Percentiles rank a stretch among this genome's conserved stretches.
Conservation (phyloP, 2,797 vertebrate species). For the Cyprinodon diabolis region DNA sequence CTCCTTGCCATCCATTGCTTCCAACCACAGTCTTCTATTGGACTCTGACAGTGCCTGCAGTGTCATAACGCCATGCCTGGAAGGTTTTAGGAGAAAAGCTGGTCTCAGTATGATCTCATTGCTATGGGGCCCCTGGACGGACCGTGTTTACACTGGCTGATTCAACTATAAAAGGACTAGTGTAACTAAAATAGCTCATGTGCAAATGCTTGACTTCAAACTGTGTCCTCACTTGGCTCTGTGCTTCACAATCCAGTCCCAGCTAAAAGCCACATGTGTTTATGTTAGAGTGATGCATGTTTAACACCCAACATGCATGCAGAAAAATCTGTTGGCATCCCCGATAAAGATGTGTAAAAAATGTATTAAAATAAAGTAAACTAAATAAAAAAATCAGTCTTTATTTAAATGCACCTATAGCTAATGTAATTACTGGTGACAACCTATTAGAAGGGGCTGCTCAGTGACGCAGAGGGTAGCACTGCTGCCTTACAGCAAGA, state of each 20-base stretch:
- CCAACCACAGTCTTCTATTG: constrained; percentile 95
- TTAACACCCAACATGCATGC: constrained; percentile 64
- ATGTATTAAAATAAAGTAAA: neutral
- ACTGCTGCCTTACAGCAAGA: too few relatives aligned
- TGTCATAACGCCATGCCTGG: constrained; percentile 94
- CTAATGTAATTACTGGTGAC: neutral
- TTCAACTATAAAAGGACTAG: constrained; percentile 68
- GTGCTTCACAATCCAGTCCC: constrained; percentile 55
- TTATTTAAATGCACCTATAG: neutral
- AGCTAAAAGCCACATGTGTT: constrained; percentile 51
- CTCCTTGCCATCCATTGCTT: constrained; percentile 99
- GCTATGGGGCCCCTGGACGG: constrained; percentile 53
- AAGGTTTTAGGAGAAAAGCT: constrained; percentile 68
- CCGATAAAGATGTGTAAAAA: neutral
- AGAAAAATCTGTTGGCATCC: neutral
- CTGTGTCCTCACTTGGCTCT: constrained; percentile 45
- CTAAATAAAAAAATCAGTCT: too few relatives aligned
- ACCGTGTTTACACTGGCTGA: constrained; percentile 68
- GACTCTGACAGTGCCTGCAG: constrained; percentile 96
- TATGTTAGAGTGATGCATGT: constrained; percentile 41
- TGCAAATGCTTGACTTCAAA: constrained; percentile 64
- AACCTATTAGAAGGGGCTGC: too few relatives aligned
- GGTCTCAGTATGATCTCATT: constrained; percentile 66
- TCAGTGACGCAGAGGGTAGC: too few relatives aligned
- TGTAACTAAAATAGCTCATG: constrained; percentile 68